phyloP scores from a whole-genome alignment of 2,113 vertebrate species.

The Pangasianodon gigas region DNA sequence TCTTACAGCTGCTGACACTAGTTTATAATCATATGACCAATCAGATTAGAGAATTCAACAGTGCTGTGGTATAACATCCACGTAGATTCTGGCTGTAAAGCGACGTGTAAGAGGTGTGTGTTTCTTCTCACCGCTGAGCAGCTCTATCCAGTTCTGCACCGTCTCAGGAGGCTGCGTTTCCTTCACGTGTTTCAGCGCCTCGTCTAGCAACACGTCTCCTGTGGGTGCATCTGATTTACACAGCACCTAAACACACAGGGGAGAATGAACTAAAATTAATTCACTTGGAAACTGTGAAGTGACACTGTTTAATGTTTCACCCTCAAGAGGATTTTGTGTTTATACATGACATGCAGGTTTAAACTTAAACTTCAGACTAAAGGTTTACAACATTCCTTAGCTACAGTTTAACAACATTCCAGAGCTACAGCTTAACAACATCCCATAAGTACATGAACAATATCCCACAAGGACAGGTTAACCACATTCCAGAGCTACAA shows the following conservation, averaged over 20 bases:
- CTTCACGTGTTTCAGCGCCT: slow-evolving; percentile 97
- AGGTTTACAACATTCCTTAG: not conserved
- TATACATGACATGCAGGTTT: not conserved
- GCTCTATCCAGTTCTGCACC: slow-evolving; percentile 98
- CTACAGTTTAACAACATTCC: not conserved
- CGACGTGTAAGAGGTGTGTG: too few relatives aligned
- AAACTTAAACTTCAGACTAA: not conserved
- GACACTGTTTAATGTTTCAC: not conserved
- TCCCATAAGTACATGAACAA: not conserved
- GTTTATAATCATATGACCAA: not conserved
- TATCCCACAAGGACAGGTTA: not conserved
- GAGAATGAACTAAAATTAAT: not conserved
- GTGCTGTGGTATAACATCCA: not conserved
- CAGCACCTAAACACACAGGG: slow-evolving; percentile 79
- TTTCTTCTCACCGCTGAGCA: slow-evolving; percentile 88
- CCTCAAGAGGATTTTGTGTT: not conserved
- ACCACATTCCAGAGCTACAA: not conserved
- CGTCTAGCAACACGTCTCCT: slow-evolving; percentile 94
- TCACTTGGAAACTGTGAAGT: not conserved
- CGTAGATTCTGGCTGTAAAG: not conserved
- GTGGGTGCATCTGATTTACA: slow-evolving; percentile 97
- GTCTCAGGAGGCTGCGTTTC: slow-evolving; percentile 96
- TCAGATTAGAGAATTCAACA: not conserved
- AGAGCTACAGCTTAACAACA: not conserved
- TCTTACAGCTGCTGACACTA: not conserved